phyloP scores from a whole-genome alignment of 2,888 invertebrate genomes.

The Helobdella robusta region DNA sequence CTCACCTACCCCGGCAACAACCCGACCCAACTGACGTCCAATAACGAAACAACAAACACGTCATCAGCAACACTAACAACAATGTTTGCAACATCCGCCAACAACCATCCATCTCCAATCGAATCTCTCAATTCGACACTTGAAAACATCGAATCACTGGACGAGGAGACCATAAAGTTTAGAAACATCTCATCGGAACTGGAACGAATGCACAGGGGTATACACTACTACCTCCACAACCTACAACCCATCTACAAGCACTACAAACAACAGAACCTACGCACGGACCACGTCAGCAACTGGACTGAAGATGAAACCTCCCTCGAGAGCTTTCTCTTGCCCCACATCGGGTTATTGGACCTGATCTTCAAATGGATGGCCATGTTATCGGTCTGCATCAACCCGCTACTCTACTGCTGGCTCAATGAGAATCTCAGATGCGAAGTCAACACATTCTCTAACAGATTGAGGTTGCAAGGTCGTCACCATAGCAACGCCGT shows the following conservation, averaged over 20 bases:
- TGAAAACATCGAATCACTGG: too few relatives aligned
- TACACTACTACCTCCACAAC: constrained; percentile 37
- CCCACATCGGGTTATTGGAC: constrained; percentile 43
- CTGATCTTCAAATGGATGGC: constrained; percentile 44
- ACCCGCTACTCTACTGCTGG: constrained; percentile 49
- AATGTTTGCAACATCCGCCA: too few relatives aligned
- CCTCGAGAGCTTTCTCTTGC: constrained; percentile 38
- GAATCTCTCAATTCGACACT: too few relatives aligned
- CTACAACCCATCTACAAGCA: not conserved
- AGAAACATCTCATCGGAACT: too few relatives aligned
- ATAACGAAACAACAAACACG: too few relatives aligned
- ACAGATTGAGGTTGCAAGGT: constrained; percentile 24
- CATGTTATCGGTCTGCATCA: constrained; percentile 47
- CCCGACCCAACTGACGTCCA: too few relatives aligned
- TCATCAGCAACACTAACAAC: too few relatives aligned
- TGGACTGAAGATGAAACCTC: constrained; percentile 26
- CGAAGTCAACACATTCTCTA: constrained; percentile 38
- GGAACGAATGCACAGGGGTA: constrained; percentile 36
- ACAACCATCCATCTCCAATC: too few relatives aligned
- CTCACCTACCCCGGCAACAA: constrained; percentile 31
- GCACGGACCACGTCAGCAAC: not conserved
- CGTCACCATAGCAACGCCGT: constrained; percentile 1
- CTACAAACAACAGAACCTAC: not conserved
- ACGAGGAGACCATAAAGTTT: too few relatives aligned
- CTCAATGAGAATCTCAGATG: constrained; percentile 47